phyloP scores from a whole-genome alignment of 2,113 vertebrate species.

The Seriola rivoliana region DNA sequence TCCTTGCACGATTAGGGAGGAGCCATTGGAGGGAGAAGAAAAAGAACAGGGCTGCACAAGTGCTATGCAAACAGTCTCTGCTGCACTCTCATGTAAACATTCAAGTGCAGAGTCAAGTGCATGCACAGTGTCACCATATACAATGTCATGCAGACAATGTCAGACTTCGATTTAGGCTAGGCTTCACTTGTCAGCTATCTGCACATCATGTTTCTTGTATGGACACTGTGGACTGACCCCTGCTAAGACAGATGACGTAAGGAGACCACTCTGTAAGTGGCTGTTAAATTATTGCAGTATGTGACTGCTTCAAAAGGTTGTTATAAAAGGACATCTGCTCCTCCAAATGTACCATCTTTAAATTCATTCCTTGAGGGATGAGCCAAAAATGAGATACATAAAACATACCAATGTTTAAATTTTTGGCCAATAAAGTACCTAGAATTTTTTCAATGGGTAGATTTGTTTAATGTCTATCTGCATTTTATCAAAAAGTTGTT shows the following conservation, averaged over 20 bases:
- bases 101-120: conserved; percentile 47
- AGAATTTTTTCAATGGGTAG: neutral
- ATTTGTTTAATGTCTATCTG: neutral
- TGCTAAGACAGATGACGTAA: conserved; percentile 37
- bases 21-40: conserved; percentile 24
- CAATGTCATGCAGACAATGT: conserved; percentile 50
- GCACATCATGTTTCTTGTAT: conserved; percentile 32
- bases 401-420: neutral
- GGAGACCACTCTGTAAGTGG: conserved; percentile 4
- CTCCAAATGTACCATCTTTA: neutral
- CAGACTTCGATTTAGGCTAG: conserved; percentile 44
- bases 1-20: conserved; percentile 27
- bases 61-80: conserved; percentile 11
- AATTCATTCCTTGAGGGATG: neutral
- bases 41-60: conserved; percentile 37
- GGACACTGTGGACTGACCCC: conserved; percentile 36
- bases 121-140: conserved; percentile 42
- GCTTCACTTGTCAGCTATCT: conserved; percentile 48
- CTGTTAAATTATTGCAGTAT: conserved; percentile 22
- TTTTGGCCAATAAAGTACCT: neutral
- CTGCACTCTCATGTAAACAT: conserved; percentile 49
- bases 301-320: conserved; percentile 20
- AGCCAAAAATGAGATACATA: neutral
- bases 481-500: neutral
- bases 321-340: conserved; percentile 1